Conservation (phyloP, 1,140 invertebrate genomes). For the Megalonaias nervosa region DNA sequence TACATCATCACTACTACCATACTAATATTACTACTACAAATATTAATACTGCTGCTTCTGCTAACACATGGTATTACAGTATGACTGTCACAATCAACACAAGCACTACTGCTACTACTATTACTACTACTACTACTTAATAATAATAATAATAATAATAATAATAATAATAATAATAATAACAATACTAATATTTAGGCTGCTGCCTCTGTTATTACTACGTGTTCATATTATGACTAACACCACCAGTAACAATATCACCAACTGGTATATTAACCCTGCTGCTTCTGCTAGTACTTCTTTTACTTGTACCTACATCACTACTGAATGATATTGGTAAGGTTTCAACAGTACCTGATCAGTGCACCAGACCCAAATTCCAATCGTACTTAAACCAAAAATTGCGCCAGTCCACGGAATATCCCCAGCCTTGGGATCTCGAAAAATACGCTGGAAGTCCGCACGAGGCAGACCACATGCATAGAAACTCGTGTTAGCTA, state of each 20-base stretch:
- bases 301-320: too few species aligned
- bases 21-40: background rate
- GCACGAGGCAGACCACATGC: constrained; percentile 56
- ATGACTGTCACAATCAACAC: too few species aligned
- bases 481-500: constrained; percentile 45
- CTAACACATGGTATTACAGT: too few species aligned
- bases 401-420: constrained; percentile 74
- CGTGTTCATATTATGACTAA: too few species aligned
- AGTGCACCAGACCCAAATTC: constrained; percentile 76
- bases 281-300: too few species aligned
- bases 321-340: too few species aligned
- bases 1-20: background rate
- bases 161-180: too few species aligned
- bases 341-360: constrained; percentile 69
- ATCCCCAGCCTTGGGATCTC: constrained; percentile 57
- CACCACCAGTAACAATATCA: too few species aligned
- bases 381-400: constrained; percentile 73
- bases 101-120: background rate
- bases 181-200: background rate
- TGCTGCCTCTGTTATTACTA: background rate
- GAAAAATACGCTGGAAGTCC: constrained; percentile 69
- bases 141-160: too few species aligned
- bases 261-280: too few species aligned
- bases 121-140: too few species aligned
- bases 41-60: too few species aligned